Evolutionary conservation across 2,113 vertebrate species (phyloP).

Genomic region (Alexandromys fortis): DNA sequence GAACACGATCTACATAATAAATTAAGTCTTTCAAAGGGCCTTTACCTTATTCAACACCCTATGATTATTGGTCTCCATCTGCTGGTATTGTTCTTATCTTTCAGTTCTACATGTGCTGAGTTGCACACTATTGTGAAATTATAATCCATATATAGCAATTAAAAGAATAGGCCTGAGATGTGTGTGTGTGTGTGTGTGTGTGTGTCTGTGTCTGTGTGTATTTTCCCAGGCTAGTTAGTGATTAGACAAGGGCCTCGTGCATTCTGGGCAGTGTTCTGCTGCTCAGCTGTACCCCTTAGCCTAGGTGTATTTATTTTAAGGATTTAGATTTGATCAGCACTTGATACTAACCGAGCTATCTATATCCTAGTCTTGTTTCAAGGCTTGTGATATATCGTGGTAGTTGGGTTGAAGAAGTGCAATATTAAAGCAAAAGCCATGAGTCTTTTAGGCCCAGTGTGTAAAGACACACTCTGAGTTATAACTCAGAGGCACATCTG

Average conservation of each 20-base stretch:
- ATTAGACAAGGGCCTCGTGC: not conserved
- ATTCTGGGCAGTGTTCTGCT: not conserved
- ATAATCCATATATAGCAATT: not conserved
- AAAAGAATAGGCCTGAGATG: not conserved
- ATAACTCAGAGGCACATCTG: constrained; percentile 96
- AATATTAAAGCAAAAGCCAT: constrained; percentile 90
- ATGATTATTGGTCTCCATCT: constrained; percentile 26
- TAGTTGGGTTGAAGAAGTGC: constrained; percentile 94
- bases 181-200: not conserved
- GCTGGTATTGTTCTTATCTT: constrained; percentile 17
- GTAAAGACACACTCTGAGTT: constrained; percentile 92
- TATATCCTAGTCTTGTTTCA: constrained; percentile 80
- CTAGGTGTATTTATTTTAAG: not conserved
- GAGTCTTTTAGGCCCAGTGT: constrained; percentile 96
- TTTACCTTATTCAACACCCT: not conserved
- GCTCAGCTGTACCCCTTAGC: not conserved
- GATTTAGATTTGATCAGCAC: constrained; percentile 86
- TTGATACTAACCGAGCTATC: constrained; percentile 95
- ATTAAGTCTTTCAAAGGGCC: not conserved
- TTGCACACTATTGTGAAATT: constrained; percentile 6
- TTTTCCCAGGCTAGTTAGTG: not conserved
- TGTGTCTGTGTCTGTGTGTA: not conserved
- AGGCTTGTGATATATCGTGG: constrained; percentile 86
- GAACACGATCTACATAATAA: too few relatives aligned
- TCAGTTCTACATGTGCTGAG: not conserved